These are phyloP conservation scores for Epizoanthus ramosus DNA, from an alignment of 92 coral and sea anemone genomes.

Conservation along the genomic window DNA sequence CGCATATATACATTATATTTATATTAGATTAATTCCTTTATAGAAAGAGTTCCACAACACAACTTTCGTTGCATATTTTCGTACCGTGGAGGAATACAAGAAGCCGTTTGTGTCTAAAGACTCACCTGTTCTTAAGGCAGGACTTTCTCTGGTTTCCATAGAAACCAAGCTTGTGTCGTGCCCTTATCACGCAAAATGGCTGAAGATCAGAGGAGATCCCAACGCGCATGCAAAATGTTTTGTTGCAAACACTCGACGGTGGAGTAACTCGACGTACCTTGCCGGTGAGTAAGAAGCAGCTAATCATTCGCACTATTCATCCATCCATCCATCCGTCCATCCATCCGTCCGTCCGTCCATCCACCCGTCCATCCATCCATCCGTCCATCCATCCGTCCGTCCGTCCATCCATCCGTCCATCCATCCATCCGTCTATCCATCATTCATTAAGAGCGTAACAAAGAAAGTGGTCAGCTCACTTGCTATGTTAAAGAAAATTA, in stretches of 20 bases:
- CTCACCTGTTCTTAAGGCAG: slow-evolving; percentile 72
- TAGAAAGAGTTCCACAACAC: slow-evolving; percentile 77
- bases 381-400: no score
- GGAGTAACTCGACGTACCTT: slow-evolving; percentile 75
- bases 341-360: no score
- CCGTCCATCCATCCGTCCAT: no score
- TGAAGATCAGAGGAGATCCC: slow-evolving; percentile 71
- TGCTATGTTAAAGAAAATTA: no score
- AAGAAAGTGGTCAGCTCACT: no score
- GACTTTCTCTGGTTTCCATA: slow-evolving; percentile 74
- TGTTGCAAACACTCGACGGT: slow-evolving; percentile 69
- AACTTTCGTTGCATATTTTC: slow-evolving; percentile 67
- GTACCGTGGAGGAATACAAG: slow-evolving; percentile 74
- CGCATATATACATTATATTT: no score
- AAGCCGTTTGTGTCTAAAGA: slow-evolving; percentile 63
- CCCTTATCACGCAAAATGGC: slow-evolving; percentile 71
- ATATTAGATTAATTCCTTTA: background rate
- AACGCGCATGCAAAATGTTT: slow-evolving; percentile 70
- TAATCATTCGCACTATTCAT: no score
- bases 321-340: no score
- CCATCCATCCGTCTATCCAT: no score
- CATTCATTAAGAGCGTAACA: no score
- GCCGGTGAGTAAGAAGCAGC: slow-evolving; percentile 51
- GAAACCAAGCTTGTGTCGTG: slow-evolving; percentile 72
- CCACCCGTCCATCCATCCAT: no score